phyloP scores from a whole-genome alignment of 2,888 invertebrate genomes.

The Amitus sp. region DNA sequence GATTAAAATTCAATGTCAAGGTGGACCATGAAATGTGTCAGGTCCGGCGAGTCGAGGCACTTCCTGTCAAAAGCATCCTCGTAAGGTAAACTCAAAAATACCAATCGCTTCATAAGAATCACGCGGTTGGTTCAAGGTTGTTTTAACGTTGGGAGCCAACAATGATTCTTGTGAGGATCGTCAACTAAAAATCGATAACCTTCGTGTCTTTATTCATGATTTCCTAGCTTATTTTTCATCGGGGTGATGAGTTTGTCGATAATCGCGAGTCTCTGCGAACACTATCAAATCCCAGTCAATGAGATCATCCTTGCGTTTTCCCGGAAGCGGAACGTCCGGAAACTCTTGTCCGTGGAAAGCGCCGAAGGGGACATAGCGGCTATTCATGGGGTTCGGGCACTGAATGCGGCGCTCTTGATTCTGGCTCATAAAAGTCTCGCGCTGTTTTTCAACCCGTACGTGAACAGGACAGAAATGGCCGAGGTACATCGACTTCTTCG shows the following conservation, averaged over 20 bases:
- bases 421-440: constrained; percentile 79
- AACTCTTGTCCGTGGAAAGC: constrained; percentile 68
- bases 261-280: constrained; percentile 62
- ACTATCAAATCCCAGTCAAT: constrained; percentile 49
- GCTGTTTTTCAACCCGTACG: constrained; percentile 74
- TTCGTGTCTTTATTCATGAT: too few relatives aligned
- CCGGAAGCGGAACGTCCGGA: constrained; percentile 69
- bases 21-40: constrained; percentile 75
- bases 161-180: not conserved
- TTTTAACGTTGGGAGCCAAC: too few relatives aligned
- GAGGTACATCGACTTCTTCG: constrained; percentile 66
- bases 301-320: constrained; percentile 71
- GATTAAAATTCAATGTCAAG: constrained; percentile 69
- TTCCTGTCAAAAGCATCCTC: constrained; percentile 67
- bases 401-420: constrained; percentile 74
- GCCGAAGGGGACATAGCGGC: constrained; percentile 71
- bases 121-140: too few relatives aligned
- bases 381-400: constrained; percentile 74
- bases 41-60: constrained; percentile 56
- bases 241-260: constrained; percentile 62
- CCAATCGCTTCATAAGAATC: too few relatives aligned
- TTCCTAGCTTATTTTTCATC: constrained; percentile 66
- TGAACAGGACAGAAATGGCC: constrained; percentile 74
- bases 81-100: constrained; percentile 63
- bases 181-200: not conserved